Evolutionary conservation across 2,797 vertebrate species (phyloP).

Genomic region (Octomys mimax): DNA sequence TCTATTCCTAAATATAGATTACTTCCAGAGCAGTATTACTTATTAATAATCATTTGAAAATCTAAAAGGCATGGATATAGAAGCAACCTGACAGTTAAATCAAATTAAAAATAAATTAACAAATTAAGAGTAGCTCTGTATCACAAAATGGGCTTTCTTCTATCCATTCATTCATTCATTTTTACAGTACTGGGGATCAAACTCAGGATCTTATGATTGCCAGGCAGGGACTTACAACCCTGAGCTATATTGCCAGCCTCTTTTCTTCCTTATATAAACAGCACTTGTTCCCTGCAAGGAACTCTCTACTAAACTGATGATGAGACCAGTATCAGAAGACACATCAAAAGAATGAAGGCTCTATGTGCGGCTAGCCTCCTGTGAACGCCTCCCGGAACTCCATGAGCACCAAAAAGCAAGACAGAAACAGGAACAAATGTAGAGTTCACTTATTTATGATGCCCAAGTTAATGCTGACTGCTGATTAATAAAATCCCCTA

Average conservation of each 20-base stretch:
- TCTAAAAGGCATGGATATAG: background rate
- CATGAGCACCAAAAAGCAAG: background rate
- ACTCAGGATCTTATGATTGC: no score
- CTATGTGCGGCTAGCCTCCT: background rate
- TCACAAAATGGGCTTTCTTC: background rate
- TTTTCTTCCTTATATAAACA: background rate
- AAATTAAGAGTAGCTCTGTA: conserved; percentile 1
- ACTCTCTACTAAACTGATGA: background rate
- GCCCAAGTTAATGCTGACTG: conserved; percentile 14
- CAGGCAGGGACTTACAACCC: no score
- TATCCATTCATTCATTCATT: no score
- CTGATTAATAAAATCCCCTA: background rate
- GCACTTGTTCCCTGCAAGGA: background rate
- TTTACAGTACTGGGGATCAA: no score
- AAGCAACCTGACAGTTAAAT: background rate
- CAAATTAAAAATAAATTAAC: conserved; percentile 4
- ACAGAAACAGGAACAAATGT: background rate
- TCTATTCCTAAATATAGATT: conserved; percentile 36
- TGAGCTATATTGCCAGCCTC: no score
- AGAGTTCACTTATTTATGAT: background rate
- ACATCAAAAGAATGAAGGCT: background rate
- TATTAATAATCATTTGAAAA: conserved; percentile 68
- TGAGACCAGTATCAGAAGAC: background rate
- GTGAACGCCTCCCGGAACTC: background rate
- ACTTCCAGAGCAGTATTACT: conserved; percentile 40